Evolutionary conservation across 2,797 vertebrate genomes (phyloP).

Genomic region (Lepilemur ruficaudatus): DNA sequence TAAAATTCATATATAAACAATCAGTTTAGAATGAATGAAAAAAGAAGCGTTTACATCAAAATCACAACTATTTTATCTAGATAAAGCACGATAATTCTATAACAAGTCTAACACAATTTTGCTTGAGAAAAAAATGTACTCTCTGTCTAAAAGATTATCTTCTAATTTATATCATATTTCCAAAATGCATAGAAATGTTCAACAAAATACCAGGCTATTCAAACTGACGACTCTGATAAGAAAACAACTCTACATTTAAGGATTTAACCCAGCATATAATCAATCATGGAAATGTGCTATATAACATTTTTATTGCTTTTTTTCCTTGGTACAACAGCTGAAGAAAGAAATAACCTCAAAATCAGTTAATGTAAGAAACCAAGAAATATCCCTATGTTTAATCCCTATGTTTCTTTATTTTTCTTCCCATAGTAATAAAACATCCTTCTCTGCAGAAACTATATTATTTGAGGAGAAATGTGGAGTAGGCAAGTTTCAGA

Average conservation of each 20-base stretch:
- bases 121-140: neutral
- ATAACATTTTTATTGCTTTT: constrained; percentile 41
- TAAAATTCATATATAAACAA: neutral
- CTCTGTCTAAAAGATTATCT: neutral
- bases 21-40: neutral
- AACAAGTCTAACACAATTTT: neutral
- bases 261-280: constrained; percentile 43
- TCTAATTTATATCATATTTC: constrained; percentile 6
- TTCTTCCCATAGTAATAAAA: constrained; percentile 60
- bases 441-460: constrained; percentile 1
- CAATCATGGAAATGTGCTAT: constrained; percentile 6
- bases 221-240: constrained; percentile 38
- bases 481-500: constrained; percentile 10
- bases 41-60: neutral
- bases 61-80: neutral
- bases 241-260: constrained; percentile 43
- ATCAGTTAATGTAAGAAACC: constrained; percentile 48
- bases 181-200: neutral
- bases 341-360: constrained; percentile 62
- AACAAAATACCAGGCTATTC: neutral
- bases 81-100: neutral
- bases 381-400: constrained; percentile 45
- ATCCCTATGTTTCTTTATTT: constrained; percentile 52
- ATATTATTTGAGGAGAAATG: constrained; percentile 38
- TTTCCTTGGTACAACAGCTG: constrained; percentile 1